Evolutionary conservation across 1,140 invertebrate species (phyloP).

Genomic region (Caerostris extrusa): DNA sequence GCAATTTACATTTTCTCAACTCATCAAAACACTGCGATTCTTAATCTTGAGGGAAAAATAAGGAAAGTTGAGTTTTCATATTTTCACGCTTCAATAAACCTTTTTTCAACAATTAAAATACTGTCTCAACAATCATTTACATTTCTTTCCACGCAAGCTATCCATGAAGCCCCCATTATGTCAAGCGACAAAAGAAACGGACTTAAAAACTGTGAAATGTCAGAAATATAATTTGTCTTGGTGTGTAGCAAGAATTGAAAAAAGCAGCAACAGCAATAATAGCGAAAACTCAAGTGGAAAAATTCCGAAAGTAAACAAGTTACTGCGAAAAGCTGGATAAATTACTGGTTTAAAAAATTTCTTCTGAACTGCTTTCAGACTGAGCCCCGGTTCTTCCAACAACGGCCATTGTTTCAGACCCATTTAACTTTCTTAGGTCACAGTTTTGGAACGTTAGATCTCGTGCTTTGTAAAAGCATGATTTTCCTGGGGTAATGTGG

Average conservation of each 20-base stretch:
- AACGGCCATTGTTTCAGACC: not conserved
- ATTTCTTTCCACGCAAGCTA: no score
- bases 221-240: not conserved
- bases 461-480: not conserved
- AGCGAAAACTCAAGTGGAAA: not conserved
- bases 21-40: not conserved
- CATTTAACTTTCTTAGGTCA: not conserved
- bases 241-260: not conserved
- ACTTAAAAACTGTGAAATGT: no score
- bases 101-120: no score
- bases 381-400: not conserved
- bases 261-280: not conserved
- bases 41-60: no score
- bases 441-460: not conserved
- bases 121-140: no score
- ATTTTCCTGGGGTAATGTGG: not conserved
- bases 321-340: slow-evolving; percentile 40
- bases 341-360: slow-evolving; percentile 56
- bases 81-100: no score
- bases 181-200: no score
- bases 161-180: no score
- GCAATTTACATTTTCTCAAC: not conserved
- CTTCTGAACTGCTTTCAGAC: slow-evolving; percentile 17
- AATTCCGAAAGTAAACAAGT: slow-evolving; percentile 26
- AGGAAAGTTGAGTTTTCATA: not conserved